Conservation (phyloP, 2,888 invertebrate genomes). For the Hirtodrosophila cameraria region DNA sequence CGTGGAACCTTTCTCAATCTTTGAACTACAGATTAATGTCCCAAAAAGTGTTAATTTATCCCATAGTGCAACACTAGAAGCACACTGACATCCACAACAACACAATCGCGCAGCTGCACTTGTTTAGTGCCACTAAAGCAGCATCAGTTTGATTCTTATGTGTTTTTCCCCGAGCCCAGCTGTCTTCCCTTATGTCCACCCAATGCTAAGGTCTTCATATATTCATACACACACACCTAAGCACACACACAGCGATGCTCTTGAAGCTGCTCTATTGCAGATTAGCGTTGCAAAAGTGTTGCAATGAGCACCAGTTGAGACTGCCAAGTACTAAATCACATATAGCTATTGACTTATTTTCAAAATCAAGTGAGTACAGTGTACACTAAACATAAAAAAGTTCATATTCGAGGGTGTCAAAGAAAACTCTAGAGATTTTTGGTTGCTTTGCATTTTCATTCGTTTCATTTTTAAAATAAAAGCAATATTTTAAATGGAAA, state of each 20-base stretch:
- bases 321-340: background rate
- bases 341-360: conserved; percentile 15
- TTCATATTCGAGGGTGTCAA: too few relatives aligned
- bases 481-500: too few relatives aligned
- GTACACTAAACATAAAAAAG: too few relatives aligned
- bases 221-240: background rate
- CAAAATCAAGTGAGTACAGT: background rate
- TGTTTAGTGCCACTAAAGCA: conserved; percentile 19
- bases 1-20: too few relatives aligned
- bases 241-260: background rate
- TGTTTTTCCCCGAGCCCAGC: conserved; percentile 1
- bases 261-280: background rate
- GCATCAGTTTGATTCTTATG: conserved; percentile 3
- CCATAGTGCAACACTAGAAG: background rate
- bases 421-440: too few relatives aligned
- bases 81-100: background rate
- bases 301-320: background rate
- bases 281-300: background rate
- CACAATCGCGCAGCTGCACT: conserved; percentile 15
- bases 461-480: too few relatives aligned
- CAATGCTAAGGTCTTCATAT: background rate
- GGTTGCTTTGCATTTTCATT: too few relatives aligned
- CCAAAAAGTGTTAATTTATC: too few relatives aligned
- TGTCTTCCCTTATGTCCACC: background rate
- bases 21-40: too few relatives aligned